Percentiles rank a stretch among this genome's conserved stretches.
These are phyloP conservation scores for Antechinus flavipes DNA, from an alignment of 2,113 vertebrate genomes.

Conservation along the genomic window DNA sequence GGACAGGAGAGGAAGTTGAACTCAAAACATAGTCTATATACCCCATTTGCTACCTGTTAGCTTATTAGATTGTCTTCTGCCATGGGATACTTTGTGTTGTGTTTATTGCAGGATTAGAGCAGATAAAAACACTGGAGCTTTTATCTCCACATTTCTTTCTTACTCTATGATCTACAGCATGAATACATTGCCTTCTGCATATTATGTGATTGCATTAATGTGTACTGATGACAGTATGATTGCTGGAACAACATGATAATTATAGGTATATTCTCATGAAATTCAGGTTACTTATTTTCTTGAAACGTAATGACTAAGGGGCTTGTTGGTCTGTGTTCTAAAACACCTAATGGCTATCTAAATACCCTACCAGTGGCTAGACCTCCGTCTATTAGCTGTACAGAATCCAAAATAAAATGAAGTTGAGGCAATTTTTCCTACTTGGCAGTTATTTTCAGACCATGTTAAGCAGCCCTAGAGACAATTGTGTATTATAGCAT, in stretches of 20 bases:
- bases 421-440: conserved; percentile 68
- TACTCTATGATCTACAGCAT: conserved; percentile 25
- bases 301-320: conserved; percentile 46
- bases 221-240: conserved; percentile 42
- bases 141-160: neutral
- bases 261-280: conserved; percentile 64
- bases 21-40: neutral
- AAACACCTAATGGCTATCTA: conserved; percentile 70
- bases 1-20: neutral
- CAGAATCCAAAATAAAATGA: conserved; percentile 70
- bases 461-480: conserved; percentile 58
- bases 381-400: conserved; percentile 55
- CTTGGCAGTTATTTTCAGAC: conserved; percentile 62
- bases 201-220: conserved; percentile 27
- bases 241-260: conserved; percentile 60
- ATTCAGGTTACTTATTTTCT: conserved; percentile 59
- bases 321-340: conserved; percentile 66
- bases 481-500: conserved; percentile 47
- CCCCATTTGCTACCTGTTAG: neutral
- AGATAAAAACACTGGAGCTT: neutral
- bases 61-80: neutral
- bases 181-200: conserved; percentile 29
- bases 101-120: neutral
- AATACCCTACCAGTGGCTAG: conserved; percentile 68
- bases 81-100: neutral